Evolutionary conservation across 2,113 vertebrate genomes (phyloP), one percentile per base, ranked within the genome.

Genomic region (Myrmophylax atrothorax): DNA sequence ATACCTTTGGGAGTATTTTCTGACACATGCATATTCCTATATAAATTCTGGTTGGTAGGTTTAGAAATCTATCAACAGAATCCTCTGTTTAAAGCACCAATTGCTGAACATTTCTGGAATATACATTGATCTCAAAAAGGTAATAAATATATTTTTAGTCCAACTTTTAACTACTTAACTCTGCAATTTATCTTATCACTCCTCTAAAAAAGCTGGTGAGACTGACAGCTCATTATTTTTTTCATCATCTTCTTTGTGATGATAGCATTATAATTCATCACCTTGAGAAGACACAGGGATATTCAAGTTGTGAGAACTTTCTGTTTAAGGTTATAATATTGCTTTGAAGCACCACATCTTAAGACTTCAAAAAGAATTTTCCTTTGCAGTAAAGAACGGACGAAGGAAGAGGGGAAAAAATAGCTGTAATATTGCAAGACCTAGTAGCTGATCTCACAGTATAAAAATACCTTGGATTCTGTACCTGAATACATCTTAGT

Each of bases 341-440:
- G 28, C 93, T 96, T 95, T 90, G 90, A 96, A 95, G 90, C 37
- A 23, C 40, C n/a, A 25, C 24, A 28, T 68, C 80, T 62, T 79
- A 84, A 84, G 56, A 94, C 88, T 93, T 95, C 94, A 92, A 95
- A 96, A 95, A 70, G 60, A 93, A 84, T 95, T 92, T 95, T 90
- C 40, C 22, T 93, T 56, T 77, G 49, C 44, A 68, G 23, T 56
- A 68, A 50, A 28, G 42, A 92, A 93, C 10, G 52, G 55, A 64
- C 67, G 38, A 85, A 93, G 40, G 38, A 93, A 77, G 37, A 84
- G 31, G 26, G 3, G 6, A 72, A 66, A 68, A 77, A 75, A 37
- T 9, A 92, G 18, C 47, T 56, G 9, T 67, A 85, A 49, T 3
- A 0, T 38, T 60, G 29, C 35, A 90, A 85, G 55, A 52, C 67